Evolutionary conservation across 1,140 invertebrate species (phyloP).

Genomic region (Heterodera schachtii): DNA sequence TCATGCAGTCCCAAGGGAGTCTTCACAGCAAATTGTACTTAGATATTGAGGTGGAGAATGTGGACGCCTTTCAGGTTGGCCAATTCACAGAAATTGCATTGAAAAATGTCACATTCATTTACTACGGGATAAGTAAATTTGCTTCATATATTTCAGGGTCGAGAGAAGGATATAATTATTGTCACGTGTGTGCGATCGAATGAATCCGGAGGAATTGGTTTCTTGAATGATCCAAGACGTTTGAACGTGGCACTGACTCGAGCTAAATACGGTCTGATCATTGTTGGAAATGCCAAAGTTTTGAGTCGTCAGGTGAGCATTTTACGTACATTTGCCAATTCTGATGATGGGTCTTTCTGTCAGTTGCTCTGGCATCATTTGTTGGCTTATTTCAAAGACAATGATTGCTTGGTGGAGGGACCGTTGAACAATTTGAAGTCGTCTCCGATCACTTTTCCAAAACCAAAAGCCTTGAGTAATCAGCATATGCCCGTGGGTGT

Average conservation of each 20-base stretch:
- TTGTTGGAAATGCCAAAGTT: constrained; percentile 98
- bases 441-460: constrained; percentile 92
- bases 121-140: no score
- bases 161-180: constrained; percentile 96
- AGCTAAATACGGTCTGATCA: constrained; percentile 93
- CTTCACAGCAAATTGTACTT: constrained; percentile 94
- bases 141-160: constrained; percentile 69
- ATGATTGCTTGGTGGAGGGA: constrained; percentile 94
- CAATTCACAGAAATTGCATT: no score
- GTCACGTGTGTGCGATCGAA: constrained; percentile 85
- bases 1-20: constrained; percentile 98
- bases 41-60: constrained; percentile 98
- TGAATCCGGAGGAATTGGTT: constrained; percentile 88
- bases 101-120: no score
- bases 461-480: constrained; percentile 92
- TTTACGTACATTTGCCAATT: constrained; percentile 71
- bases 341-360: constrained; percentile 52
- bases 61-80: constrained; percentile 83
- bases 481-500: constrained; percentile 79
- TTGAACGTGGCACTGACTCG: constrained; percentile 96
- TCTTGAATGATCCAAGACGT: constrained; percentile 92
- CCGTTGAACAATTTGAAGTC: constrained; percentile 95
- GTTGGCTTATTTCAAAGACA: constrained; percentile 95
- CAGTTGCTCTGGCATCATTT: constrained; percentile 98
- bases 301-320: constrained; percentile 84